A percentile compares a stretch with the other conserved stretches of the same genome.
Conservation (phyloP, 2,113 vertebrate genomes). For the Mola mola region DNA sequence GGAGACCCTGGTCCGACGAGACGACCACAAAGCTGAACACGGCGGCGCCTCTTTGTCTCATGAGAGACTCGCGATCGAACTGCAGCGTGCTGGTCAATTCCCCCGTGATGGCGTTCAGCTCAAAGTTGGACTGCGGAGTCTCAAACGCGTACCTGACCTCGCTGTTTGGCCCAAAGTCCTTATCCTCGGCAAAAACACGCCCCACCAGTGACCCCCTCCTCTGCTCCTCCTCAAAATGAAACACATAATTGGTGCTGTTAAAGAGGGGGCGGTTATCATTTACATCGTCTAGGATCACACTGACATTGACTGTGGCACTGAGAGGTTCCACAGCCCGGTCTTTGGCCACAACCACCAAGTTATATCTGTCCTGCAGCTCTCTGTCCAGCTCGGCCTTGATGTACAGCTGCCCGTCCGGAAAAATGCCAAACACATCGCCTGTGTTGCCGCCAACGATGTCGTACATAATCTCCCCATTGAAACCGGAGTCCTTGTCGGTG, state of each 20-base stretch:
- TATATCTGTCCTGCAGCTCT: conserved; percentile 91
- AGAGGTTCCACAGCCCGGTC: conserved; percentile 94
- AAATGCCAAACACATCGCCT: conserved; percentile 93
- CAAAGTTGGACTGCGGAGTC: conserved; percentile 90
- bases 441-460: conserved; percentile 90
- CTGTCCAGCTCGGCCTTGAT: conserved; percentile 96
- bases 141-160: conserved; percentile 94
- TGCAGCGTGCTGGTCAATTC: conserved; percentile 88
- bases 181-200: conserved; percentile 90
- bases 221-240: conserved; percentile 95
- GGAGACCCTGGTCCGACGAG: conserved; percentile 93
- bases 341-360: conserved; percentile 88
- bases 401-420: conserved; percentile 96
- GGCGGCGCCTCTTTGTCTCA: conserved; percentile 91
- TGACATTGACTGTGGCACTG: conserved; percentile 91
- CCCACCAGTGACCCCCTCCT: conserved; percentile 88
- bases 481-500: conserved; percentile 92
- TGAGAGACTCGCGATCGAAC: conserved; percentile 92
- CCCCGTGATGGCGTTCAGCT: conserved; percentile 89
- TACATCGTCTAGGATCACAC: conserved; percentile 91
- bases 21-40: conserved; percentile 90
- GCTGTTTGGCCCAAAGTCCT: conserved; percentile 92
- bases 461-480: conserved; percentile 94
- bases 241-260: conserved; percentile 96
- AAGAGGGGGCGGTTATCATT: conserved; percentile 97